Evolutionary conservation across 1,140 invertebrate genomes (phyloP).

Genomic region (Periplaneta americana): DNA sequence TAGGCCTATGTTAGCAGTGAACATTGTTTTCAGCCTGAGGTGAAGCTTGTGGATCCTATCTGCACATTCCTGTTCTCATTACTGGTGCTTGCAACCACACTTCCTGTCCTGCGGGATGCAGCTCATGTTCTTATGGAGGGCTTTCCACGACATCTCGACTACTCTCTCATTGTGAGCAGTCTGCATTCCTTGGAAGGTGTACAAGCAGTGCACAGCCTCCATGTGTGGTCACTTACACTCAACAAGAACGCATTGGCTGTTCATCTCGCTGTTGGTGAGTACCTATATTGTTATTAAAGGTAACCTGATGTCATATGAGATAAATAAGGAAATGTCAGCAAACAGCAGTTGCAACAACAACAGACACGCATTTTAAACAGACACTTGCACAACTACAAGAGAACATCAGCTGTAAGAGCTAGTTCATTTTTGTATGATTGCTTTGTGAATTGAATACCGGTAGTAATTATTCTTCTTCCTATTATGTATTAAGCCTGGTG

Average conservation of each 20-base stretch:
- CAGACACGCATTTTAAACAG: too few relatives aligned
- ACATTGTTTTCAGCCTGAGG: constrained; percentile 52
- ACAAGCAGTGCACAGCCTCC: constrained; percentile 68
- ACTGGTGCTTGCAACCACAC: constrained; percentile 75
- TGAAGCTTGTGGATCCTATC: constrained; percentile 78
- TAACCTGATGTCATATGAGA: too few relatives aligned
- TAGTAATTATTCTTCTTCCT: too few relatives aligned
- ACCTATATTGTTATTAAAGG: too few relatives aligned
- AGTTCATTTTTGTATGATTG: too few relatives aligned
- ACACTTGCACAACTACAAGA: too few relatives aligned
- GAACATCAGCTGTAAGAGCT: too few relatives aligned
- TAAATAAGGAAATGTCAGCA: too few relatives aligned
- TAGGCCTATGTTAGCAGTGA: not conserved
- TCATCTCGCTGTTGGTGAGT: constrained; percentile 68
- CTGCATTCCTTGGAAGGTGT: constrained; percentile 59
- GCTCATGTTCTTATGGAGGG: constrained; percentile 74
- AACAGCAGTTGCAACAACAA: too few relatives aligned
- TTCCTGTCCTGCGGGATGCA: constrained; percentile 68
- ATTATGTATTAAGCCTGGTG: too few relatives aligned
- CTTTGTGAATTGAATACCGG: too few relatives aligned
- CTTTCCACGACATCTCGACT: constrained; percentile 55
- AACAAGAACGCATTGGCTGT: constrained; percentile 63
- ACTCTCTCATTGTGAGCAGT: constrained; percentile 31
- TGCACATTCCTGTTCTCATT: constrained; percentile 86
- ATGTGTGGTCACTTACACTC: constrained; percentile 75